Base-by-base conservation (phyloP, 2,797 vertebrate species). In the Scarus forsteni region DNA sequence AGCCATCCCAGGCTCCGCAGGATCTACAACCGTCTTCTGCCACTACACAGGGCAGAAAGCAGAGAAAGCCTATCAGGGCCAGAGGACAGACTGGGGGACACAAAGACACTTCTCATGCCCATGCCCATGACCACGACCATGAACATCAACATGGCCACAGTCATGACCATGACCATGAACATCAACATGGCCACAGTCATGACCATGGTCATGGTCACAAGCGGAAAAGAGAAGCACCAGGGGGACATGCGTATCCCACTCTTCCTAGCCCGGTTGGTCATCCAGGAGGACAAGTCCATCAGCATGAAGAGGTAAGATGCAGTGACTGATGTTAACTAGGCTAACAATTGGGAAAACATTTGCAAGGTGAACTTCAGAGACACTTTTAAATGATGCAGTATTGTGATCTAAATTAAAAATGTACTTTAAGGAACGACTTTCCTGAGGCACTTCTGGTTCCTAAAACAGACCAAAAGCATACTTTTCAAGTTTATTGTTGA, bases 251-350 rank as follows among this genome's bases (percentile, higher is more conserved):
- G 0, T 69, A 70, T 34, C 74, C 92, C 0, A 84, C 83, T 10
- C 57, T 83, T 13, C 82, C 92, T 0, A 71, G 67, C 0, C 79
- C 50, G 0, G 8, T 85, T 50, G 89, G 73, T 60, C 94, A 95
- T 45, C 85, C 80, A 1, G 79, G 51, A 0, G 90, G 85, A 52
- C 56, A 90, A 0, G 78, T 79, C 27, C 96, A 94, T 40, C 95
- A 93, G 8, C 96, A 94, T 1, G 95, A 96, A 49, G 96, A 97
- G 96, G 98, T 99, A 85, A 74, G 92, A 43, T 38, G 36, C 6
- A 45, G 12, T 6, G 13, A 34, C 16, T 14, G 43, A 10, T 39
- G 9, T 39, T 39, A 39, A 10, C 38, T 27, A 2, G 2, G 27
- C 27, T 27, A 27, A 27, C 2, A 27, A 2, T 27, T 27, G 27